Conservation (phyloP, 2,113 vertebrate species). For the Balaeniceps rex region DNA sequence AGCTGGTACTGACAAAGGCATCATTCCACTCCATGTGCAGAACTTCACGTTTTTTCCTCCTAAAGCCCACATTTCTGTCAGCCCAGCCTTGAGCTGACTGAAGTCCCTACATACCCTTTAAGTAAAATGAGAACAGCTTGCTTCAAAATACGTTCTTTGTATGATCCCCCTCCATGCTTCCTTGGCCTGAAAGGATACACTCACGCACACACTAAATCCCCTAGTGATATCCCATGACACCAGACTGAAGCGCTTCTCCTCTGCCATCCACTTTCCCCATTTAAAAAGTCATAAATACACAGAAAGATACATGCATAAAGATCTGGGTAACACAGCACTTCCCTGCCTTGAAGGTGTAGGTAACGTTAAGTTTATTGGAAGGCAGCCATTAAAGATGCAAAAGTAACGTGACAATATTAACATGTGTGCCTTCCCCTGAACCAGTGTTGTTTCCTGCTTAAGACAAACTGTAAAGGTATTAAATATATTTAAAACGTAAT, state of each 20-base stretch:
- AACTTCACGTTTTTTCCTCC: neutral
- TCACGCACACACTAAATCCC: neutral
- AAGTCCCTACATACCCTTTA: neutral
- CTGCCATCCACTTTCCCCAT: neutral
- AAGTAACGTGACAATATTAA: neutral
- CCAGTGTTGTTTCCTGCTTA: neutral
- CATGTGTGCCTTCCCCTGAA: neutral
- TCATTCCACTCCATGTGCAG: neutral
- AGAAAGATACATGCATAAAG: neutral
- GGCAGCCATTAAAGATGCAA: neutral
- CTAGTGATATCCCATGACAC: neutral
- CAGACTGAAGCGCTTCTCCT: neutral
- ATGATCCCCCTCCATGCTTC: neutral
- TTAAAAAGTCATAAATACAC: neutral
- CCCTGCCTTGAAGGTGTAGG: neutral
- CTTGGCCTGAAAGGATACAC: neutral
- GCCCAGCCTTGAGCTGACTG: neutral
- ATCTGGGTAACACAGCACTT: neutral
- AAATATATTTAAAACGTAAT: neutral
- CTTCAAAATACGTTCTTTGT: neutral
- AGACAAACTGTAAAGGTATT: neutral
- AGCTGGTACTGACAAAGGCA: neutral
- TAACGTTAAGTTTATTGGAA: neutral
- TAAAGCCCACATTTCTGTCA: neutral
- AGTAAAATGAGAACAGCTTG: neutral